These are phyloP conservation scores for Lepidurus couesii DNA, from an alignment of 1,140 invertebrate genomes.

Conservation along the genomic window DNA sequence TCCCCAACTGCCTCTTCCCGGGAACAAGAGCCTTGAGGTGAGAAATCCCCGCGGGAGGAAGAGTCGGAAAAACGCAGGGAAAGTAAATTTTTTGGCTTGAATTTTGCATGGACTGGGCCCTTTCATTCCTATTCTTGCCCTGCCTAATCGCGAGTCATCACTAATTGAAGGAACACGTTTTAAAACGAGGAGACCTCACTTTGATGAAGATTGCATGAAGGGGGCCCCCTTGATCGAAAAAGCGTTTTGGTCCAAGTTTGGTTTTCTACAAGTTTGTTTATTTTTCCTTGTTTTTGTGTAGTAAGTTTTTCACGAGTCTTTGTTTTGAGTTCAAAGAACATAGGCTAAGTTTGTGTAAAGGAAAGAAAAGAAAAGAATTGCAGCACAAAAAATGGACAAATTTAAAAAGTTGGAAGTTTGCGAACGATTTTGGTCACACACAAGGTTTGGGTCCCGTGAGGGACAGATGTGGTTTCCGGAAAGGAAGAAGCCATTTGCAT, in stretches of 20 bases:
- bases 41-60: background rate
- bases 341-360: too few relatives aligned
- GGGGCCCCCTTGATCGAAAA: background rate
- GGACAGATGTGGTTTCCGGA: background rate
- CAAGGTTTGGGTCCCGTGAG: background rate
- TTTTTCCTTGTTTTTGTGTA: too few relatives aligned
- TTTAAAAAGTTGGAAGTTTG: too few relatives aligned
- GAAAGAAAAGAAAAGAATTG: too few relatives aligned
- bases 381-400: too few relatives aligned
- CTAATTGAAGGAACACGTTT: conserved; percentile 13
- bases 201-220: conserved; percentile 4
- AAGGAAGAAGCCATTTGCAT: background rate
- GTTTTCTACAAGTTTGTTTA: too few relatives aligned
- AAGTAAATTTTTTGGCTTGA: too few relatives aligned
- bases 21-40: background rate
- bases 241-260: too few relatives aligned
- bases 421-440: too few relatives aligned
- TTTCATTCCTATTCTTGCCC: background rate
- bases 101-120: background rate
- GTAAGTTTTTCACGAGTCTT: too few relatives aligned
- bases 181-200: background rate
- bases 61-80: background rate
- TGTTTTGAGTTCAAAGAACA: too few relatives aligned
- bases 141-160: background rate
- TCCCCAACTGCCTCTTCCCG: background rate